Percentiles rank a stretch among this genome's conserved stretches.
phyloP scores from a whole-genome alignment of 2,888 invertebrate species.

The Tachina fera region DNA sequence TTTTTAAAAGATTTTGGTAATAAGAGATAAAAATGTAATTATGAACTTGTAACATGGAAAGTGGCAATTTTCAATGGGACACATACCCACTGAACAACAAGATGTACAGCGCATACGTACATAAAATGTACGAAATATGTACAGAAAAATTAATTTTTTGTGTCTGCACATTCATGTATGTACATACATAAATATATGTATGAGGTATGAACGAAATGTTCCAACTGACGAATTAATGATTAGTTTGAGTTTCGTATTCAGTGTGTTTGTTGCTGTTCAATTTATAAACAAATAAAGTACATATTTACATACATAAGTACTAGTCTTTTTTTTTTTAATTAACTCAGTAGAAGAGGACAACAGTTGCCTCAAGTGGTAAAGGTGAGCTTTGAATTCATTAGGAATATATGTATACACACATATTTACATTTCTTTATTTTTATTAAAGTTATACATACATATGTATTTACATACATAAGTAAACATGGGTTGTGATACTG shows the following conservation, averaged over 20 bases:
- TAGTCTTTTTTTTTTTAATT: too few relatives aligned
- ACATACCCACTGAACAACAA: neutral
- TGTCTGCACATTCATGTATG: conserved; percentile 8
- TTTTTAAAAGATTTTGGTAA: neutral
- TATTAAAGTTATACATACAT: neutral
- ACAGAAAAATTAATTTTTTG: conserved; percentile 11
- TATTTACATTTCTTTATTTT: too few relatives aligned
- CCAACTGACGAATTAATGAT: conserved; percentile 36
- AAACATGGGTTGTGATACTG: neutral
- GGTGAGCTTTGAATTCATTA: too few relatives aligned
- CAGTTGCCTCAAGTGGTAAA: too few relatives aligned
- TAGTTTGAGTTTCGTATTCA: conserved; percentile 25
- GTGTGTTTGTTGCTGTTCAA: neutral
- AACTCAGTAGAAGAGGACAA: neutral
- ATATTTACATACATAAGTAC: neutral
- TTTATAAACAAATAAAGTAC: too few relatives aligned
- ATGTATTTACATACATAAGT: too few relatives aligned
- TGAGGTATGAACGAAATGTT: conserved; percentile 52
- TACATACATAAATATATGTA: neutral
- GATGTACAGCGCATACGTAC: conserved; percentile 9
- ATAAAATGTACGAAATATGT: conserved; percentile 27
- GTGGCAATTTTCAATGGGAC: too few relatives aligned
- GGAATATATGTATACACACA: too few relatives aligned
- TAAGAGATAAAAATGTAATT: too few relatives aligned
- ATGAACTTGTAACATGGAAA: neutral